Conservation (phyloP, 2,797 vertebrate genomes). For the Amphiprion clarkii region DNA sequence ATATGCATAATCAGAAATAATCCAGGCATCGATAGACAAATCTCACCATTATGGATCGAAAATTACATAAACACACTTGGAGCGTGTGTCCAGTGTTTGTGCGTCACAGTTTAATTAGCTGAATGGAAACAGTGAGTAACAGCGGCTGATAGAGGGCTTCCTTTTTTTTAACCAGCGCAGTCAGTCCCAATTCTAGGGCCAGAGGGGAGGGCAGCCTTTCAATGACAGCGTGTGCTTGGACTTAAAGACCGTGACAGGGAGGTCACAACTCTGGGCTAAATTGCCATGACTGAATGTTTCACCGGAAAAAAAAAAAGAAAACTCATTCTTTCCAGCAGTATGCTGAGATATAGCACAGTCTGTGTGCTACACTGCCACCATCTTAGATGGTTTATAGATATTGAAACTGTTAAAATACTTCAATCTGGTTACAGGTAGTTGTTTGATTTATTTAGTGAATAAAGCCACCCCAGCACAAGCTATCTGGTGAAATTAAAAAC, state of each 20-base stretch:
- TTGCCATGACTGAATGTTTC: background rate
- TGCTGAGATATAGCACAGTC: background rate
- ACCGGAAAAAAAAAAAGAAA: background rate
- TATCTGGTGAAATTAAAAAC: too few relatives aligned
- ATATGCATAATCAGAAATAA: slow-evolving; percentile 16
- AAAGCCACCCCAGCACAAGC: background rate
- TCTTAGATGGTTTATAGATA: background rate
- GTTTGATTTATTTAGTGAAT: background rate
- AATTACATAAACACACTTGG: slow-evolving; percentile 41
- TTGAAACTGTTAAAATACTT: background rate
- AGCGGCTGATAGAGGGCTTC: slow-evolving; percentile 10
- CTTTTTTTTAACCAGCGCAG: background rate
- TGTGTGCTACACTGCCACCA: background rate
- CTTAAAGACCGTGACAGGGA: background rate
- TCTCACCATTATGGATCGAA: slow-evolving; percentile 43
- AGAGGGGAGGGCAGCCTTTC: background rate
- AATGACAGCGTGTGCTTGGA: background rate
- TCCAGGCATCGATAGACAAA: slow-evolving; percentile 27
- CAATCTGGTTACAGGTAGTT: background rate
- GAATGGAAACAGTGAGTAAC: slow-evolving; percentile 57
- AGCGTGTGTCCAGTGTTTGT: background rate
- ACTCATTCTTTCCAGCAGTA: background rate
- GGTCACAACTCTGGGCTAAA: background rate
- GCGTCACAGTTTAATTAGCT: slow-evolving; percentile 45
- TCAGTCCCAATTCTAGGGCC: slow-evolving; percentile 6